These are phyloP conservation scores for Syritta pipiens DNA, from an alignment of 2,888 invertebrate species.

Conservation along the genomic window DNA sequence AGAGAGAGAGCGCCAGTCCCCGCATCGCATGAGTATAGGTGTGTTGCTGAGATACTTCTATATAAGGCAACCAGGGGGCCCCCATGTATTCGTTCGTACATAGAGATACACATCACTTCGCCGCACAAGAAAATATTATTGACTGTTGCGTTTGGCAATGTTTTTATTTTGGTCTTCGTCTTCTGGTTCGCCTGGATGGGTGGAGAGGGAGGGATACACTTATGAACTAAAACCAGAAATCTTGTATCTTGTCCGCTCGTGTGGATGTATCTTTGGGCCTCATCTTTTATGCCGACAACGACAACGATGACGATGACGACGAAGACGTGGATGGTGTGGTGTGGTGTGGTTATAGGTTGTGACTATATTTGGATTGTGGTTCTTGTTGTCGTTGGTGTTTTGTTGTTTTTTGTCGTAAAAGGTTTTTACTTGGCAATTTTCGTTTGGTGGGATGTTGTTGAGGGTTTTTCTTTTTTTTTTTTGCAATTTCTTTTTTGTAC, in stretches of 20 bases:
- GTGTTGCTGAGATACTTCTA: no score
- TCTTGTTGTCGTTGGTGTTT: constrained; percentile 21
- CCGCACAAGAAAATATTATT: neutral
- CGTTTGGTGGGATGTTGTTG: constrained; percentile 21
- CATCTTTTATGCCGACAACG: no score
- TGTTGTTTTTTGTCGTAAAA: neutral
- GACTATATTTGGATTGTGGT: constrained; percentile 51
- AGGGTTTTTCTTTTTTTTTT: neutral
- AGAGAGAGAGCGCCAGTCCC: no score
- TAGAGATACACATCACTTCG: neutral
- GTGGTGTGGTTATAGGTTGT: constrained; percentile 6
- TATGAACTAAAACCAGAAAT: constrained; percentile 48
- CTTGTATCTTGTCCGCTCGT: neutral
- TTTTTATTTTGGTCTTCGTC: constrained; percentile 52
- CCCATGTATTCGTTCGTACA: no score
- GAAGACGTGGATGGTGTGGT: neutral
- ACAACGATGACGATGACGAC: no score
- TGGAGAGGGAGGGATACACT: neutral
- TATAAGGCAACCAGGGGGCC: no score
- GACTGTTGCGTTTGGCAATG: constrained; percentile 63
- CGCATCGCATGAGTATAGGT: no score
- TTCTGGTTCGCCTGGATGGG: constrained; percentile 24
- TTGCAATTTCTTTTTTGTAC: constrained; percentile 8
- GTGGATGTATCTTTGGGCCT: neutral
- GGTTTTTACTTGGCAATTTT: constrained; percentile 40